Percentiles rank a stretch among this genome's conserved stretches.
phyloP scores from a whole-genome alignment of 2,888 invertebrate species.

The Peribatodes rhomboidaria region DNA sequence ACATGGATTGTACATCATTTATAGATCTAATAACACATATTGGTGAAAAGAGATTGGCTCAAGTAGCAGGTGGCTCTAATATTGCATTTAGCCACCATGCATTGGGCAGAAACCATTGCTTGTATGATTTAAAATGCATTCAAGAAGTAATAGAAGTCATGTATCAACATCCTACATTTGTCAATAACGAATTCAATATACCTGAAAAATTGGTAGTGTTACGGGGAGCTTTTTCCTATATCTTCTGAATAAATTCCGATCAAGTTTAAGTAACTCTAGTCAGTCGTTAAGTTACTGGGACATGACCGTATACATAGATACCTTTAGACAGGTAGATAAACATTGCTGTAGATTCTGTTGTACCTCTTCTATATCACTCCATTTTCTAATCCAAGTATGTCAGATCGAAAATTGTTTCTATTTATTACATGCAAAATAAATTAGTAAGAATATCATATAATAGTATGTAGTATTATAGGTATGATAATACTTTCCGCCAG shows the following conservation, averaged over 20 bases:
- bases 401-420: too few relatives aligned
- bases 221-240: constrained; percentile 14
- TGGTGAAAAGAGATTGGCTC: constrained; percentile 85
- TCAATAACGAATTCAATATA: constrained; percentile 49
- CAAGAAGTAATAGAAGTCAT: constrained; percentile 60
- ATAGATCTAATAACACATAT: constrained; percentile 89
- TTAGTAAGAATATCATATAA: too few relatives aligned
- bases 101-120: constrained; percentile 72
- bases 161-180: constrained; percentile 57
- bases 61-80: constrained; percentile 65
- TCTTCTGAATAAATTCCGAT: constrained; percentile 11
- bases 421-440: too few relatives aligned
- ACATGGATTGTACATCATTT: constrained; percentile 91
- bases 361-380: too few relatives aligned
- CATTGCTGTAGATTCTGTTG: too few relatives aligned
- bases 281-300: too few relatives aligned
- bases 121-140: constrained; percentile 69
- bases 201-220: constrained; percentile 24
- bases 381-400: too few relatives aligned
- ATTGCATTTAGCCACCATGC: constrained; percentile 70
- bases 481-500: too few relatives aligned
- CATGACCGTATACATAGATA: too few relatives aligned
- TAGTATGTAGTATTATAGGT: too few relatives aligned
- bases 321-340: too few relatives aligned
- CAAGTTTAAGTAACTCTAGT: too few relatives aligned